Percentiles rank a stretch among this genome's conserved stretches.
Evolutionary conservation across 2,797 vertebrate genomes (phyloP).

Genomic region (Tragopan temminckii): DNA sequence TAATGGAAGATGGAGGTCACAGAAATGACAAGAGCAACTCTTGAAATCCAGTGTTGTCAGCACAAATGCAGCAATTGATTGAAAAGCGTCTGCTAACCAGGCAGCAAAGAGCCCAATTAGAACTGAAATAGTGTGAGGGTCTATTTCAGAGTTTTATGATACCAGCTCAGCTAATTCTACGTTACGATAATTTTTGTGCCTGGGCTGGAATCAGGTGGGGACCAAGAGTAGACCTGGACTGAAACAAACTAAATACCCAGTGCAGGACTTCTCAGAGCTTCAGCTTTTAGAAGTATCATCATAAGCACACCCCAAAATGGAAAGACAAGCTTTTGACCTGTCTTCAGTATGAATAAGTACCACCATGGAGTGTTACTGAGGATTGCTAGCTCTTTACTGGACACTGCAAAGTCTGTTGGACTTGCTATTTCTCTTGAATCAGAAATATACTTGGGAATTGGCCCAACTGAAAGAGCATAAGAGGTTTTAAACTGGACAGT

Average conservation of each 20-base stretch:
- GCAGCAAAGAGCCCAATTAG: conserved; percentile 28
- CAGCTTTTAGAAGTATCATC: background rate
- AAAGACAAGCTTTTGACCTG: background rate
- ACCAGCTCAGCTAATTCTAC: conserved; percentile 6
- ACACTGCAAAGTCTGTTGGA: background rate
- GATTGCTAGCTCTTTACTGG: background rate
- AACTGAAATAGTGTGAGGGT: conserved; percentile 32
- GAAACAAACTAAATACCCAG: background rate
- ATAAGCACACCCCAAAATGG: background rate
- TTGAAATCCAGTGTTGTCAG: conserved; percentile 12
- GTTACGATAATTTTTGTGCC: conserved; percentile 4
- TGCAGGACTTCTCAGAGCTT: background rate
- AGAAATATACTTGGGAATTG: background rate
- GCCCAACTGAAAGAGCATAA: background rate
- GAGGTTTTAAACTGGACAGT: background rate
- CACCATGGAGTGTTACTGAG: background rate
- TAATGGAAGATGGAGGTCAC: conserved; percentile 35
- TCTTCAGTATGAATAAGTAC: background rate
- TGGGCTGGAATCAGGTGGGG: background rate
- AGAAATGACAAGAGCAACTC: conserved; percentile 42
- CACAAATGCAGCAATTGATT: conserved; percentile 37
- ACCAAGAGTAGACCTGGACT: background rate
- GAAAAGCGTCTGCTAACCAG: conserved; percentile 52
- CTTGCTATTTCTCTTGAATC: background rate
- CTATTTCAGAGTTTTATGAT: conserved; percentile 34